Percentiles rank a stretch among this genome's conserved stretches.
Evolutionary conservation across 1,140 invertebrate species (phyloP).

Genomic region (Goniozus legneri): DNA sequence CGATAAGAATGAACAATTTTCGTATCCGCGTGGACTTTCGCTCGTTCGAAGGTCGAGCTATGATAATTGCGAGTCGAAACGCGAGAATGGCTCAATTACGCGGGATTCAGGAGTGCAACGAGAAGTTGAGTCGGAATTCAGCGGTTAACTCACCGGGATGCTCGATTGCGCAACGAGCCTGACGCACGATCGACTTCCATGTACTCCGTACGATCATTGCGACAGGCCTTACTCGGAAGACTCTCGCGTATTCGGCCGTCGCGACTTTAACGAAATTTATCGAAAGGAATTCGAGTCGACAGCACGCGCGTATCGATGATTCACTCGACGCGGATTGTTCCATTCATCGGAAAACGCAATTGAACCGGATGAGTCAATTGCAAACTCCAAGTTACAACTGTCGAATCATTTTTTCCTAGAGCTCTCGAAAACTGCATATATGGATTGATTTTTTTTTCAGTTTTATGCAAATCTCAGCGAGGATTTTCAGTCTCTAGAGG

Average conservation of each 20-base stretch:
- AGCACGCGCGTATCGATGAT: background rate
- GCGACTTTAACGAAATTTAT: background rate
- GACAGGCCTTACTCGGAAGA: background rate
- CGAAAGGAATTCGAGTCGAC: no score
- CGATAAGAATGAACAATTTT: no score
- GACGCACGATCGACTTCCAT: slow-evolving; percentile 11
- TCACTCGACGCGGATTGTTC: background rate
- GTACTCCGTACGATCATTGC: slow-evolving; percentile 6
- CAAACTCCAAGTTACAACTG: no score
- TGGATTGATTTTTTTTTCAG: no score
- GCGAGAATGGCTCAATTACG: slow-evolving; percentile 12
- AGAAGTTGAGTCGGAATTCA: no score
- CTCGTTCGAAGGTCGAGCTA: background rate
- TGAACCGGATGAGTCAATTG: no score
- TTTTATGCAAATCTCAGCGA: no score
- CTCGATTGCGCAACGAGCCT: background rate
- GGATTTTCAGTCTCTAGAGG: no score
- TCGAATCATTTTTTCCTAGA: no score
- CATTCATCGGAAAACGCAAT: slow-evolving; percentile 19
- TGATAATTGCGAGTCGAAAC: slow-evolving; percentile 22
- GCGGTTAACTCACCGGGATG: background rate
- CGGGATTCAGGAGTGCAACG: no score
- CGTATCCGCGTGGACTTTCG: background rate
- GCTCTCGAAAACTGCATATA: no score
- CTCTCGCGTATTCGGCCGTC: background rate